Conservation (phyloP, 1,140 invertebrate species). For the Trachelipus rathkii region DNA sequence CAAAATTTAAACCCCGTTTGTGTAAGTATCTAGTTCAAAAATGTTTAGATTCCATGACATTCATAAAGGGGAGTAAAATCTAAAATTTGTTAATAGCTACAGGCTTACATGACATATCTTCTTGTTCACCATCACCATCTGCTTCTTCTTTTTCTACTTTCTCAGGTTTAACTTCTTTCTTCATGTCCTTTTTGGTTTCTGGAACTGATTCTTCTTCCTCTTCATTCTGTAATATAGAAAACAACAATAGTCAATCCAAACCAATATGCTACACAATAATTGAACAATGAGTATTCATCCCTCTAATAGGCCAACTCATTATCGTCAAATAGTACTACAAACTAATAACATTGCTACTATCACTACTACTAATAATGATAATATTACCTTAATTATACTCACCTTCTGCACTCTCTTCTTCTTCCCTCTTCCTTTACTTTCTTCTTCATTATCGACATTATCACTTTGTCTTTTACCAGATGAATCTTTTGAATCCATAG, state of each 20-base stretch:
- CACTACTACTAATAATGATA: too few species aligned
- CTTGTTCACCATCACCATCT: slow-evolving; percentile 52
- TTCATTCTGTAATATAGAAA: slow-evolving; percentile 17
- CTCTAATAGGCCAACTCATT: too few species aligned
- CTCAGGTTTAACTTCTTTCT: slow-evolving; percentile 41
- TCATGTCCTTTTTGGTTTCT: slow-evolving; percentile 29
- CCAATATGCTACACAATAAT: too few species aligned
- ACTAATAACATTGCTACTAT: too few species aligned
- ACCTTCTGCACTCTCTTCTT: not conserved
- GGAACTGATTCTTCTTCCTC: slow-evolving; percentile 31
- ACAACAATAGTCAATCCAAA: too few species aligned
- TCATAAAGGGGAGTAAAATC: slow-evolving; percentile 5
- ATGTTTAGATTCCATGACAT: not conserved
- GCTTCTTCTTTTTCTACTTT: slow-evolving; percentile 43
- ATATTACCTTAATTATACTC: not conserved
- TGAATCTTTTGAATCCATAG: not conserved
- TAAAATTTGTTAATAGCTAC: not conserved
- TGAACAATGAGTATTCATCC: too few species aligned
- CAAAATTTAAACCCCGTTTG: not conserved
- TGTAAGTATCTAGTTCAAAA: not conserved
- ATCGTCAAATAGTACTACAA: too few species aligned
- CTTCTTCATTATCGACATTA: not conserved
- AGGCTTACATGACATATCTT: slow-evolving; percentile 51
- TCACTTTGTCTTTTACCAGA: not conserved
- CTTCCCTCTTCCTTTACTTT: slow-evolving; percentile 7